phyloP scores from a whole-genome alignment of 2,797 vertebrate genomes.

The Amblyraja radiata region DNA sequence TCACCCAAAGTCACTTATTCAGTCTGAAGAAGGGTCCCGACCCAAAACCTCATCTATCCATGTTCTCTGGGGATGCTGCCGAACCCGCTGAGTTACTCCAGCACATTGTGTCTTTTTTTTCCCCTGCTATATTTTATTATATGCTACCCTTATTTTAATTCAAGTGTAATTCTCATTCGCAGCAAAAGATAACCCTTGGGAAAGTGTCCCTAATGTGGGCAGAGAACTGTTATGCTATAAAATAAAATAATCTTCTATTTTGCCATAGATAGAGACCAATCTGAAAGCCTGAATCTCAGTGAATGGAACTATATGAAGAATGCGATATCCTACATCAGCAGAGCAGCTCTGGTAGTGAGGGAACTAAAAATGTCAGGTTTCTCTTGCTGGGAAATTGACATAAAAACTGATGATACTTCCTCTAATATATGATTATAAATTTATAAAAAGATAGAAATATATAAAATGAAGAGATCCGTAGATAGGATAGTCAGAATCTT shows the following conservation, averaged over 20 bases:
- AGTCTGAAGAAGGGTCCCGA: too few species aligned
- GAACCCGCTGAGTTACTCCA: too few species aligned
- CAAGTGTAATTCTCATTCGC: not conserved
- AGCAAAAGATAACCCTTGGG: not conserved
- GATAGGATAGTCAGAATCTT: too few species aligned
- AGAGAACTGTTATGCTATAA: not conserved
- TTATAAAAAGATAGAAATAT: too few species aligned
- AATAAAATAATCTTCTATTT: not conserved
- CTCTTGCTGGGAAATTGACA: not conserved
- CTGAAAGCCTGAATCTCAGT: not conserved
- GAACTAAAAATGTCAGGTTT: not conserved
- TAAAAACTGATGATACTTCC: not conserved
- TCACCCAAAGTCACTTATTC: too few species aligned
- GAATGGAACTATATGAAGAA: not conserved
- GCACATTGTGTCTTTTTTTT: too few species aligned
- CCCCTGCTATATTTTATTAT: too few species aligned
- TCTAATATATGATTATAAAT: not conserved
- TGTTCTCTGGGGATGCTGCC: too few species aligned
- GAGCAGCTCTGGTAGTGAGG: not conserved
- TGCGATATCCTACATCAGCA: not conserved
- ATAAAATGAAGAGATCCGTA: too few species aligned
- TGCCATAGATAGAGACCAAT: not conserved
- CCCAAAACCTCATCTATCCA: too few species aligned
- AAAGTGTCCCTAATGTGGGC: not conserved
- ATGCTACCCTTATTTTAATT: not conserved